Evolutionary conservation across 2,113 vertebrate genomes (phyloP).

Genomic region (Saguinus imperator): DNA sequence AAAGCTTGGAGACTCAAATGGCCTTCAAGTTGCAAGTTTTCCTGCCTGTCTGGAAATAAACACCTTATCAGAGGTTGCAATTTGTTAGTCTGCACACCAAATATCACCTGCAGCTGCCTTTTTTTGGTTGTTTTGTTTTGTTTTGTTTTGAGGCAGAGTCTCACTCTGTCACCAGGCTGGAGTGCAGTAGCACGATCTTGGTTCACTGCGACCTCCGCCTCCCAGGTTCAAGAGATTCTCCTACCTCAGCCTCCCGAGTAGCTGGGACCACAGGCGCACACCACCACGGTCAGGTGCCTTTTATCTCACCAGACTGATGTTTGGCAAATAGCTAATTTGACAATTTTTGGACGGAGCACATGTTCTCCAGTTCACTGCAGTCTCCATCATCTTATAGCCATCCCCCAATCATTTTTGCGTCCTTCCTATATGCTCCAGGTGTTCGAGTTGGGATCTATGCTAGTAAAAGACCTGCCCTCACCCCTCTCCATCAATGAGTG

Average conservation of each 20-base stretch:
- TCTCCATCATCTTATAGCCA: too few relatives aligned
- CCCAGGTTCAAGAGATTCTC: too few relatives aligned
- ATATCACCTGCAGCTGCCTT: too few relatives aligned
- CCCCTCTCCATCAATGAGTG: rapidly evolving
- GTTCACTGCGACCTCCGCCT: too few relatives aligned
- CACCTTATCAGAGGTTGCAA: not conserved
- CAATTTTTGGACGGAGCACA: too few relatives aligned
- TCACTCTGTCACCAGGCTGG: too few relatives aligned
- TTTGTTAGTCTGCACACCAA: not conserved
- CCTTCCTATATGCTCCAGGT: too few relatives aligned
- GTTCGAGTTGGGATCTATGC: not conserved
- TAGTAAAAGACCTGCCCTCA: not conserved
- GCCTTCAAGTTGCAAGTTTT: not conserved
- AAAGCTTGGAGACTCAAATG: not conserved
- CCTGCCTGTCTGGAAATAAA: not conserved
- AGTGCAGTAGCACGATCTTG: too few relatives aligned
- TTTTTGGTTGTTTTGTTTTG: not conserved
- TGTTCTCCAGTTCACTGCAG: not conserved
- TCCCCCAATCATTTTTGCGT: not conserved
- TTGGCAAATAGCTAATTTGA: not conserved
- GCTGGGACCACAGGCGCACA: too few relatives aligned
- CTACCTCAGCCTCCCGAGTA: too few relatives aligned
- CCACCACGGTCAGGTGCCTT: too few relatives aligned
- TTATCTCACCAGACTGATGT: not conserved
- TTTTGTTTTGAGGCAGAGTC: too few relatives aligned